A percentile compares a stretch with the other conserved stretches of the same genome.
Conservation (phyloP, 2,113 vertebrate genomes). For the Ailurus styani region DNA sequence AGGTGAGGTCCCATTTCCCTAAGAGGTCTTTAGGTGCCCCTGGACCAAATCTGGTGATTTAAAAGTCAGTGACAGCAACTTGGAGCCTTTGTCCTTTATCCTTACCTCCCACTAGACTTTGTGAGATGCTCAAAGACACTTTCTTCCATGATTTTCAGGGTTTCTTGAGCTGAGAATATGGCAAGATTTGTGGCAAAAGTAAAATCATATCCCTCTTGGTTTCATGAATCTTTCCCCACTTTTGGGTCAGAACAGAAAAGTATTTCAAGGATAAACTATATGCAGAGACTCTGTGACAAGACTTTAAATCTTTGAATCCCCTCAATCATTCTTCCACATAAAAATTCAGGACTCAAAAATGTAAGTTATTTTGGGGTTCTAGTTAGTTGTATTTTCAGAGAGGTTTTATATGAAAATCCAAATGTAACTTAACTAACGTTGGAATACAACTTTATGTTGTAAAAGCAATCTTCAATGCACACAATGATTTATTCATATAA, state of each 20-base stretch:
- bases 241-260: not conserved
- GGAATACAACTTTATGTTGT: not conserved
- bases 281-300: not conserved
- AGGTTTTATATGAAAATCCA: not conserved
- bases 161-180: not conserved
- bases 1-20: not conserved
- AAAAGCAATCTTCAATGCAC: not conserved
- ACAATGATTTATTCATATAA: not conserved
- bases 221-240: not conserved
- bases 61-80: not conserved
- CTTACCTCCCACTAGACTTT: not conserved
- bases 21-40: not conserved
- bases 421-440: not conserved
- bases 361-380: not conserved
- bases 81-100: not conserved
- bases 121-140: not conserved
- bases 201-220: not conserved
- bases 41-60: not conserved
- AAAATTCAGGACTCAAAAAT: not conserved
- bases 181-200: not conserved
- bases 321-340: not conserved
- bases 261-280: constrained; percentile 9
- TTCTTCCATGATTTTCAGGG: not conserved
- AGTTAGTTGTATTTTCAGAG: not conserved
- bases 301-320: not conserved